Evolutionary conservation across 2,888 invertebrate species (phyloP).

Genomic region (Ophonus ardosiacus): DNA sequence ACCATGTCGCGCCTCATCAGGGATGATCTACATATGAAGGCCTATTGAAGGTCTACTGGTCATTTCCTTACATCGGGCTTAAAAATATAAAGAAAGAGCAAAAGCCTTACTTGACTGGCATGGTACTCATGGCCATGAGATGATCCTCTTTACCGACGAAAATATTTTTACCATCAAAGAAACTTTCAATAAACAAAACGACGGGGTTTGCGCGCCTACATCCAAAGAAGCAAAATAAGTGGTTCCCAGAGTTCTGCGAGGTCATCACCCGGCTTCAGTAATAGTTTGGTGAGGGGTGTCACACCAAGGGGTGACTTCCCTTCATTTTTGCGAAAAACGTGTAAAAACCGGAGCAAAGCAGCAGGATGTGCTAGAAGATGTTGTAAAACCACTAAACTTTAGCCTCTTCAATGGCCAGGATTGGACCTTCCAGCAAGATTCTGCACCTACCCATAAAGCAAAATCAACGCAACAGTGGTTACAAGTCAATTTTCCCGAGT

Average conservation of each 20-base stretch:
- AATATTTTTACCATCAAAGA: constrained; percentile 66
- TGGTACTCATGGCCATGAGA: constrained; percentile 66
- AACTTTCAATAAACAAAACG: constrained; percentile 65
- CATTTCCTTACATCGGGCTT: no score
- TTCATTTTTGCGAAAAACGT: constrained; percentile 67
- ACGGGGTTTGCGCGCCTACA: constrained; percentile 64
- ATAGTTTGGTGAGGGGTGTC: no score
- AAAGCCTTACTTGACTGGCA: constrained; percentile 47
- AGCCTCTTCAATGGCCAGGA: constrained; percentile 50
- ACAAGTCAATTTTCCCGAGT: no score
- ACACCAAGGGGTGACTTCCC: constrained; percentile 65
- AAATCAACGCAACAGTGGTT: no score
- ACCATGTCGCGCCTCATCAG: no score
- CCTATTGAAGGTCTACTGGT: no score
- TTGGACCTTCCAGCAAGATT: constrained; percentile 67
- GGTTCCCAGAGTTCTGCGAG: constrained; percentile 62
- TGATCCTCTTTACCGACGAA: constrained; percentile 66
- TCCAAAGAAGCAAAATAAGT: constrained; percentile 64
- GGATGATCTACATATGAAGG: no score
- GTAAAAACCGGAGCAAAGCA: constrained; percentile 66
- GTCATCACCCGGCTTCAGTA: constrained; percentile 65
- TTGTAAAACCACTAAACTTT: constrained; percentile 66
- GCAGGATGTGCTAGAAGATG: constrained; percentile 63
- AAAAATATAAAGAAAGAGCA: constrained; percentile 36
- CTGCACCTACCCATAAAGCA: constrained; percentile 66